Evolutionary conservation across 2,113 vertebrate genomes (phyloP).

Genomic region (Delphinus delphis): DNA sequence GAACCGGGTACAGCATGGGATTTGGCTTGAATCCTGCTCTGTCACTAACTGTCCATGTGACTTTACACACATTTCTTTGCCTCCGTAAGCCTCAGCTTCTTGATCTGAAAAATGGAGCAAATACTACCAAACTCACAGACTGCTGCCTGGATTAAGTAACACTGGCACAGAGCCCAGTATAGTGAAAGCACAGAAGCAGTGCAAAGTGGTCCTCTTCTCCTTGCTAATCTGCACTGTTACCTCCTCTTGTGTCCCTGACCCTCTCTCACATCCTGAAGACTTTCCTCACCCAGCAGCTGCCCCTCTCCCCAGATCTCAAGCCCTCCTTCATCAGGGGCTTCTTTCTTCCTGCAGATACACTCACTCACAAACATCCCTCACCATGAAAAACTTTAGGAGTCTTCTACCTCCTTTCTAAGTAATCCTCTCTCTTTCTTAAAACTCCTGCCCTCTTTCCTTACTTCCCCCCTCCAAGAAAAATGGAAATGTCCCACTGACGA

Average conservation of each 20-base stretch:
- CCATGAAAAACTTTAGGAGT: neutral
- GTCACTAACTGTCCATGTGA: neutral
- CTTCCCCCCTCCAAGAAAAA: neutral
- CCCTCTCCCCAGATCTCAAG: neutral
- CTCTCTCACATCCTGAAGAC: neutral
- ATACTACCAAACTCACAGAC: neutral
- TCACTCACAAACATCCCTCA: neutral
- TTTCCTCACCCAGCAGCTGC: neutral
- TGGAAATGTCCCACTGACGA: neutral
- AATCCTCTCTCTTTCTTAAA: neutral
- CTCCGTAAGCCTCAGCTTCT: neutral
- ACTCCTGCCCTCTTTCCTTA: neutral
- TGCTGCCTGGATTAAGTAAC: neutral
- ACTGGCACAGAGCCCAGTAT: neutral
- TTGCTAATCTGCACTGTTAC: neutral
- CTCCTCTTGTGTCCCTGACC: neutral
- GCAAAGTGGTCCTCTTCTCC: neutral
- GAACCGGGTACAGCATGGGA: neutral
- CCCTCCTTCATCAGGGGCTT: neutral
- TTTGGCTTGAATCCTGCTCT: neutral
- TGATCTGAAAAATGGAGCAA: neutral
- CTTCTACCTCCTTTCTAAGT: neutral
- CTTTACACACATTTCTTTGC: neutral
- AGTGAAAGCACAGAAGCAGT: neutral
- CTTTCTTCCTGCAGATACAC: neutral